Percentiles rank a stretch among this genome's conserved stretches.
These are phyloP conservation scores for Apotomis turbidana DNA, from an alignment of 2,888 invertebrate genomes.

Conservation along the genomic window DNA sequence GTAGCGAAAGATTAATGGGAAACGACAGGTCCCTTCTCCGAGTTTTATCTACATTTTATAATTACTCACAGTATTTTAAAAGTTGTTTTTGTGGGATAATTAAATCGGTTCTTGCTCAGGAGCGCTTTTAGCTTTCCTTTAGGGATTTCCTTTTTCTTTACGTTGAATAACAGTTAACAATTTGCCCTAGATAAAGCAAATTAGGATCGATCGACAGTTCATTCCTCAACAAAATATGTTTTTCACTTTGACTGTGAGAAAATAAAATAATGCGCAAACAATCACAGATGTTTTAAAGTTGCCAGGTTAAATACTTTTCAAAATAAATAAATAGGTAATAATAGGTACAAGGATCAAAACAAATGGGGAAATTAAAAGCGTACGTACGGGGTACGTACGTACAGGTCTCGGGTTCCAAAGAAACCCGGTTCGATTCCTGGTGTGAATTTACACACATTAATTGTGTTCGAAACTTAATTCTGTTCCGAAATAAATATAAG, in stretches of 20 bases:
- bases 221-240: neutral
- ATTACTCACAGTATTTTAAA: constrained; percentile 55
- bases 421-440: too few species aligned
- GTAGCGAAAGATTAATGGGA: constrained; percentile 67
- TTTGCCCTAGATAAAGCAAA: neutral
- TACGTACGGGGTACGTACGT: too few species aligned
- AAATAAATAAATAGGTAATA: too few species aligned
- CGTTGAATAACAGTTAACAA: constrained; percentile 12
- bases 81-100: constrained; percentile 52
- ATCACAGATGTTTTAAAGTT: too few species aligned
- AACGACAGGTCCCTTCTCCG: constrained; percentile 55
- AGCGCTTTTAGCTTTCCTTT: constrained; percentile 25
- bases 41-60: constrained; percentile 61
- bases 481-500: too few species aligned
- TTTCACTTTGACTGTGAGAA: neutral
- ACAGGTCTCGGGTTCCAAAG: too few species aligned
- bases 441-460: too few species aligned
- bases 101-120: constrained; percentile 47
- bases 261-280: neutral
- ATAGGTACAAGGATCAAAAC: too few species aligned
- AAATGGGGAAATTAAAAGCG: too few species aligned
- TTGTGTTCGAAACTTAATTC: too few species aligned
- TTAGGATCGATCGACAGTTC: constrained; percentile 1
- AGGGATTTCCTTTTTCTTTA: constrained; percentile 5
- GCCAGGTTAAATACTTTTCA: too few species aligned